A percentile compares a stretch with the other conserved stretches of the same genome.
These are phyloP conservation scores for Chrysaora quinquecirrha DNA, from an alignment of 30 jellyfish, hydroid and myxozoan genomes.

Conservation along the genomic window DNA sequence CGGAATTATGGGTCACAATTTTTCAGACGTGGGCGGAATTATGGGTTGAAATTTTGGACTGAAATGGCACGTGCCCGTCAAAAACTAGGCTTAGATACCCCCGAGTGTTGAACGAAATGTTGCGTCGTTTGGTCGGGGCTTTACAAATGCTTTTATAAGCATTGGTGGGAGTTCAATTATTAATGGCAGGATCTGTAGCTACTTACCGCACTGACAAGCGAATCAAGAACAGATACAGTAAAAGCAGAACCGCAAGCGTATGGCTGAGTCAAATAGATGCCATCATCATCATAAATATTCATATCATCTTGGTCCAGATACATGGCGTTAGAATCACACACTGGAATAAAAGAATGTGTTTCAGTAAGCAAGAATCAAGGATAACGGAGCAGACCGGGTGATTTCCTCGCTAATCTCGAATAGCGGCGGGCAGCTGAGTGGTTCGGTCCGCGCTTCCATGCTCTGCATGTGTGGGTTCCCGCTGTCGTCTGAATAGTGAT, in stretches of 20 bases:
- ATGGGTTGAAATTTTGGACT: slow-evolving; percentile 3
- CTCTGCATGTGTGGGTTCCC: too few relatives aligned
- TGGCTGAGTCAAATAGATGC: slow-evolving; percentile 86
- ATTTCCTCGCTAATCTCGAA: too few relatives aligned
- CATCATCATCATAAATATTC: slow-evolving; percentile 96
- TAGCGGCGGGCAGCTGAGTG: too few relatives aligned
- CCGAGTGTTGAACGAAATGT: too few relatives aligned
- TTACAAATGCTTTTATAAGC: too few relatives aligned
- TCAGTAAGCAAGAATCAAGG: too few relatives aligned
- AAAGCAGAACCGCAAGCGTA: slow-evolving; percentile 98
- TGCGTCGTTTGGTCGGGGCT: too few relatives aligned
- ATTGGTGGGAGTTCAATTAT: not conserved
- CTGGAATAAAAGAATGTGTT: slow-evolving; percentile 54
- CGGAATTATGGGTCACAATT: not conserved
- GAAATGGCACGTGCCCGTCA: slow-evolving; percentile 9
- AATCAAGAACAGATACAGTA: slow-evolving; percentile 93
- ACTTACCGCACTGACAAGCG: slow-evolving; percentile 99
- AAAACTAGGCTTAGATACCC: slow-evolving; percentile 1
- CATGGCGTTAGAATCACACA: slow-evolving; percentile 96
- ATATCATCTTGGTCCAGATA: slow-evolving; percentile 96
- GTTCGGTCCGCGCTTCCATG: too few relatives aligned
- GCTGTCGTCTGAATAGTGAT: too few relatives aligned
- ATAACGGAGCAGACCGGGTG: too few relatives aligned
- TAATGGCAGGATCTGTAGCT: not conserved
- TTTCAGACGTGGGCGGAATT: slow-evolving; percentile 5